Evolutionary conservation across 2,797 vertebrate genomes (phyloP).

Genomic region (Melopsittacus undulatus): DNA sequence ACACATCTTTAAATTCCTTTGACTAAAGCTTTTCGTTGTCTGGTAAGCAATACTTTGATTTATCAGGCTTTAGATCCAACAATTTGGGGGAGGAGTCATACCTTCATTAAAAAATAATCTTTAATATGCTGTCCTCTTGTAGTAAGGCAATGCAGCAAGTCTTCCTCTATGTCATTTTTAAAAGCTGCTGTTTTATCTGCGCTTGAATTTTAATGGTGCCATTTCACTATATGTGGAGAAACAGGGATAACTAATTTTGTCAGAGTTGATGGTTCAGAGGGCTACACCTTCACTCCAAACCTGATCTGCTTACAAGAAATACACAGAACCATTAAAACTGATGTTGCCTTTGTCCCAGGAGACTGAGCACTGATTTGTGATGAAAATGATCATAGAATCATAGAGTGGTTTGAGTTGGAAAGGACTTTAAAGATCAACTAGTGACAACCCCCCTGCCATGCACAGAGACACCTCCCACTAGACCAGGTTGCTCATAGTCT

Average conservation of each 20-base stretch:
- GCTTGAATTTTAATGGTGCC: conserved; percentile 18
- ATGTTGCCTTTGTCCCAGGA: not conserved
- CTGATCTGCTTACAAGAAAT: not conserved
- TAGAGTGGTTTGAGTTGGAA: not conserved
- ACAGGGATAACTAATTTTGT: not conserved
- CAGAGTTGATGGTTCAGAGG: not conserved
- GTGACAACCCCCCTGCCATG: not conserved
- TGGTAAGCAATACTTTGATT: conserved; percentile 54
- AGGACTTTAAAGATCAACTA: not conserved
- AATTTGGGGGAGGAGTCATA: not conserved
- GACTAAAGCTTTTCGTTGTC: conserved; percentile 12
- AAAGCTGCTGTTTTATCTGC: not conserved
- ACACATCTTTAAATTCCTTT: conserved; percentile 58
- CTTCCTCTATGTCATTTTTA: not conserved
- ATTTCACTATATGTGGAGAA: conserved; percentile 4
- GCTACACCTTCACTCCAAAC: not conserved
- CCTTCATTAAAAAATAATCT: not conserved
- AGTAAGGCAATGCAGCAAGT: not conserved
- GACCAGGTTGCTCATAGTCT: not conserved
- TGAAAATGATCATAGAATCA: not conserved
- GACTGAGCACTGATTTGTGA: not conserved
- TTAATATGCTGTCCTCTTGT: not conserved
- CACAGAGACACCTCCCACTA: not conserved
- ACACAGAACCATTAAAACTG: not conserved
- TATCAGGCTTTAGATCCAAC: conserved; percentile 18